Evolutionary conservation across 2,113 vertebrate genomes (phyloP).

Genomic region (Misgurnus mizolepis): DNA sequence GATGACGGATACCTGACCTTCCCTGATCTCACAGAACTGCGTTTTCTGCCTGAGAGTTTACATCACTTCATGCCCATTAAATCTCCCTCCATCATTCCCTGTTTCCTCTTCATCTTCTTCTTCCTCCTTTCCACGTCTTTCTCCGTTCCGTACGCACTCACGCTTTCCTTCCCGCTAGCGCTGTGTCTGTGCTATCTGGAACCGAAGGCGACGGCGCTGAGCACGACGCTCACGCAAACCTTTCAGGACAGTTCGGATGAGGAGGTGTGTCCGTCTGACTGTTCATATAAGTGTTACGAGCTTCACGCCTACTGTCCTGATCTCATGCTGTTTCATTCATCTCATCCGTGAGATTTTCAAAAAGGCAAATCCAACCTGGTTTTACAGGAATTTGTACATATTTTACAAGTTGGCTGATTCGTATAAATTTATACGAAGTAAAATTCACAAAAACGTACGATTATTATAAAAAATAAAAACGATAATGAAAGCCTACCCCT

Average conservation of each 20-base stretch:
- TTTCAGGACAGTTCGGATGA: slow-evolving; percentile 99
- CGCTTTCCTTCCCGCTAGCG: slow-evolving; percentile 98
- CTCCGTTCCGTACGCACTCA: slow-evolving; percentile 96
- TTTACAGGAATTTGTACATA: too few relatives aligned
- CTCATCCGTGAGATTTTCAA: too few relatives aligned
- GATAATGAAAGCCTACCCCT: too few relatives aligned
- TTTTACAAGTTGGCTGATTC: too few relatives aligned
- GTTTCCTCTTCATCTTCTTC: slow-evolving; percentile 98
- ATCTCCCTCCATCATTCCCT: slow-evolving; percentile 94
- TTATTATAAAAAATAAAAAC: too few relatives aligned
- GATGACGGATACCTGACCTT: slow-evolving; percentile 96
- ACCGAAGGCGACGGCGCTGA: slow-evolving; percentile 97
- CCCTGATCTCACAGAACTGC: slow-evolving; percentile 89
- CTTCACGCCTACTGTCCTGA: too few relatives aligned
- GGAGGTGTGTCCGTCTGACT: slow-evolving; percentile 75
- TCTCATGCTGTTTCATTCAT: too few relatives aligned
- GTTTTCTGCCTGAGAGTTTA: slow-evolving; percentile 86
- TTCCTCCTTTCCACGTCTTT: slow-evolving; percentile 97
- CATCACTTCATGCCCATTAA: slow-evolving; percentile 91
- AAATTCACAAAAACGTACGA: too few relatives aligned
- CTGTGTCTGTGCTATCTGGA: slow-evolving; percentile 99
- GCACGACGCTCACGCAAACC: slow-evolving; percentile 94
- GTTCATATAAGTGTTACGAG: too few relatives aligned
- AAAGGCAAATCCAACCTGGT: too few relatives aligned
- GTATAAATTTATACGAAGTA: too few relatives aligned